These are phyloP conservation scores for Gnathonemus longibarbis DNA, from an alignment of 2,113 vertebrate genomes.

Conservation along the genomic window DNA sequence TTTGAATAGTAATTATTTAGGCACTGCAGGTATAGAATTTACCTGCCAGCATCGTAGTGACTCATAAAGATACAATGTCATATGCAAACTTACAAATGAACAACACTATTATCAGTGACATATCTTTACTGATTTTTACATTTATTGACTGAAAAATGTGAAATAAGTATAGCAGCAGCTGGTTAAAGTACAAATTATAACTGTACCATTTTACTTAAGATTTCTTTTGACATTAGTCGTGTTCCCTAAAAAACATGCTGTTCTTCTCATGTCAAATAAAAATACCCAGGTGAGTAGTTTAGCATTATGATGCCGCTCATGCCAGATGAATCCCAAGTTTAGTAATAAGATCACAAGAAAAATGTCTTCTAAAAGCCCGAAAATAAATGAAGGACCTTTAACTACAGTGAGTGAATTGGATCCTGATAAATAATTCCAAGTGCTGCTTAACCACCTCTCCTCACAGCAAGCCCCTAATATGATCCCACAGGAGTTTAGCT, in stretches of 20 bases:
- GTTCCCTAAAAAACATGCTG: not conserved
- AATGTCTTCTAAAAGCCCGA: conserved; percentile 41
- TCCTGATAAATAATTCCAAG: conserved; percentile 76
- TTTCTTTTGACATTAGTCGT: not conserved
- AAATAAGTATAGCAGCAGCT: not conserved
- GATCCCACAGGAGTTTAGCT: conserved; percentile 67
- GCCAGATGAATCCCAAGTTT: conserved; percentile 17
- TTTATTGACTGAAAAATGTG: not conserved
- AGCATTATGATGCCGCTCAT: conserved; percentile 16
- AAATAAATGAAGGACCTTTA: conserved; percentile 75
- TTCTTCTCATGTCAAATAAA: not conserved
- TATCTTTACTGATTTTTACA: not conserved
- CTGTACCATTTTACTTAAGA: not conserved
- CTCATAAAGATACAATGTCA: not conserved
- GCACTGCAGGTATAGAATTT: not conserved
- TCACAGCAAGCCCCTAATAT: conserved; percentile 78
- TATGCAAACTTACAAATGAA: not conserved
- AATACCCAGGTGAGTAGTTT: not conserved
- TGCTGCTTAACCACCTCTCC: conserved; percentile 72
- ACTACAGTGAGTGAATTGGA: conserved; percentile 67
- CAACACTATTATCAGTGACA: not conserved
- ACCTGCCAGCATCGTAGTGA: not conserved
- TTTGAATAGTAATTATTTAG: not conserved
- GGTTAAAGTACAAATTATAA: not conserved
- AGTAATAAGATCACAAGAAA: conserved; percentile 20